Evolutionary conservation across 2,797 vertebrate genomes (phyloP), one percentile per base, ranked within the genome.

Genomic region (Mormyrus proboscirostris): DNA sequence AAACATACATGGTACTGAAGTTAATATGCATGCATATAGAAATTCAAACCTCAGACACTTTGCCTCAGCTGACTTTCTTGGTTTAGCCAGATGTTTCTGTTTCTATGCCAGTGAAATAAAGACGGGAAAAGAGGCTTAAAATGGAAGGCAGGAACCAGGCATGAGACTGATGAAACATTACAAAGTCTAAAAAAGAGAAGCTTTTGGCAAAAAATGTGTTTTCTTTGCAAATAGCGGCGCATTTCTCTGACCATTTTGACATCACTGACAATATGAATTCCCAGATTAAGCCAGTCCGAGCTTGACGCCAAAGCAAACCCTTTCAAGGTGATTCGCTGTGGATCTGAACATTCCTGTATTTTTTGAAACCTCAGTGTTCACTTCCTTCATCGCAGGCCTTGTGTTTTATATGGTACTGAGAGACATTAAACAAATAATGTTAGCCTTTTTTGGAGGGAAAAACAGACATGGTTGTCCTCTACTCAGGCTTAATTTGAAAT

Each of bases 141-240:
- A 69, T 89, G 79, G 88, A 88, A 89, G 47, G 22, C 82, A 76
- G 88, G 49, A 55, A 62, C 29, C 25, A 90, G 85, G 50, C 69
- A 55, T 22, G 82, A 53, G 49, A 79, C 59, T 51, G 88, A 85
- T 90, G 85, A 87, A 89, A 90, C 49, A 50, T 87, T 89, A 41
- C 33, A 88, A 85, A 50, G 87, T 89, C 90, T 90, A 86, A 87
- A 91, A 91, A 90, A 89, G 86, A 50, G 49, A 62, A 41, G 41
- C 7, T 82, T 47, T 53, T 91, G 90, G 90, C 87, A 76, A 65
- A 82, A 89, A 50, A 79, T 7, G 8, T 33, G 79, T 53, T 53
- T 87, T 65, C 53, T 38, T 57, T 87, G 51, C 51, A 59, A 87
- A 87, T 59, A 87, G n/a, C 49, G 9, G 16, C n/a, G 14, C 29